Evolutionary conservation across 2,113 vertebrate species (phyloP), one percentile per base, ranked within the genome.

Genomic region (Gila orcuttii): DNA sequence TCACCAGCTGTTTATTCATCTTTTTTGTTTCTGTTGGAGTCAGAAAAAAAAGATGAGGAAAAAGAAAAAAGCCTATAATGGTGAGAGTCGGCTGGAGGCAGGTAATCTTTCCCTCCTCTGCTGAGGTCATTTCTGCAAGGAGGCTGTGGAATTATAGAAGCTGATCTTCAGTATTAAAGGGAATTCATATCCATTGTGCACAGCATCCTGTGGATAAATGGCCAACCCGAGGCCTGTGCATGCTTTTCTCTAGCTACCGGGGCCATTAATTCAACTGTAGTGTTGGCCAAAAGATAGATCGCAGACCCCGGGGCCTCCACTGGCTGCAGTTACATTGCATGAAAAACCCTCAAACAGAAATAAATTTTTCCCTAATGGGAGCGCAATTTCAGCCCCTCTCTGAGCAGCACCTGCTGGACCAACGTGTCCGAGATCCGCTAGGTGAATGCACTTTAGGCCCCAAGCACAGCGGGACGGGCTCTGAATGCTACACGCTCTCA

Each of bases 281-380:
- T 28, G 6, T 23, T 11, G 69, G 74, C 59, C 21, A 19, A 11
- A n/a, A 52, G 28, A 64, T 6, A 6, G 55, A 59, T 6, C 3
- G 10, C 52, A 52, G n/a, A 59, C 25, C 19, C 52, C 52, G 2
- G 2, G 76, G 25, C 83, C 31, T 77, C 50, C 25, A 50, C 62
- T 36, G 42, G 79, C 55, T 36, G 76, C 76, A 52, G 73, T 79
- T 60, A 66, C 25, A 81, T 57, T 57, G 80, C 71, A 66, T 85
- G 75, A 88, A 21, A 39, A 78, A 83, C 64, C 71, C 28, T 66
- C 75, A 79, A 90, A 87, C 80, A 57, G 50, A 85, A 85, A 89
- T 86, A 60, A 45, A 88, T 85, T 85, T 71, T n/a, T 13, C 45
- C 47, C 74, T 82, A 83, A 87, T 82, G 75, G 79, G 62, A 85